phyloP scores from a whole-genome alignment of 2,797 vertebrate genomes.

The Trachurus trachurus region DNA sequence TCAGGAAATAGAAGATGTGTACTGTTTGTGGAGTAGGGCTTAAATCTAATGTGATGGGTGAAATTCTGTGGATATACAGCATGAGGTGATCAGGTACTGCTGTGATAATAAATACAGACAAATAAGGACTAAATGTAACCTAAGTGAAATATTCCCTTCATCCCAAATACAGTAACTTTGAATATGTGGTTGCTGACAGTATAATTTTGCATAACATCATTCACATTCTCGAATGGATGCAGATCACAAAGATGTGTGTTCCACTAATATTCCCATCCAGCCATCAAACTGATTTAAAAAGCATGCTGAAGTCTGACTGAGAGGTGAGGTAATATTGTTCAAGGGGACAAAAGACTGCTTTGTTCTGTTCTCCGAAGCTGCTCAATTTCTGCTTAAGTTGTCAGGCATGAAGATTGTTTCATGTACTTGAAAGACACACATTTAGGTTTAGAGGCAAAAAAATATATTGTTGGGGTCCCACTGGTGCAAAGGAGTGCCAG shows the following conservation, averaged over 20 bases:
- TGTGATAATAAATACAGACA: not conserved
- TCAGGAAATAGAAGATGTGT: constrained; percentile 10
- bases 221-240: constrained; percentile 7
- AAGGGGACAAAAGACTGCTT: constrained; percentile 34
- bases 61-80: not conserved
- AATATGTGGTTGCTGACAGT: constrained; percentile 1
- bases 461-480: constrained; percentile 28
- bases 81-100: not conserved
- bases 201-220: not conserved
- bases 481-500: constrained; percentile 18
- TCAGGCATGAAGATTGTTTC: constrained; percentile 23
- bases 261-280: constrained; percentile 33
- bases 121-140: not conserved
- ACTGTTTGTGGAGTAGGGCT: not conserved
- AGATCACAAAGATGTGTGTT: constrained; percentile 27
- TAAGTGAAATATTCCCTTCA: constrained; percentile 3
- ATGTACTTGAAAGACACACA: constrained; percentile 42
- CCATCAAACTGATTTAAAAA: constrained; percentile 37
- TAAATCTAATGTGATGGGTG: constrained; percentile 1
- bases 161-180: not conserved
- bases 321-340: constrained; percentile 31
- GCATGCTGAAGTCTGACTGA: constrained; percentile 14
- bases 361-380: constrained; percentile 28
- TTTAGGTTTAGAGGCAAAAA: constrained; percentile 43
- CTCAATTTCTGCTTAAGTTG: constrained; percentile 24